Percentiles rank a stretch among this genome's conserved stretches.
Conservation (phyloP, 2,888 invertebrate species). For the Nemoura dubitans region DNA sequence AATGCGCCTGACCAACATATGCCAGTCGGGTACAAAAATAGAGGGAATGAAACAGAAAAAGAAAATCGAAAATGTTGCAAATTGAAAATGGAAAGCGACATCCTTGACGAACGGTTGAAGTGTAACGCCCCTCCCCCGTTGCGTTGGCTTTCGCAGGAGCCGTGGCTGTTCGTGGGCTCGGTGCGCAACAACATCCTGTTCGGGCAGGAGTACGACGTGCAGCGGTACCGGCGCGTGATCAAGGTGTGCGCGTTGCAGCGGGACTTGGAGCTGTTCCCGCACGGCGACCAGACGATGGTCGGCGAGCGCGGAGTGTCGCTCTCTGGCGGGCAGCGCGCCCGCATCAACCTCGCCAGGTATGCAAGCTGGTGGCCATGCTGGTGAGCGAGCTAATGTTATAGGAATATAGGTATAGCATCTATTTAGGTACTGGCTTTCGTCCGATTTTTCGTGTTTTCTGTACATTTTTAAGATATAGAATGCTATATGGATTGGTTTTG, state of each 20-base stretch:
- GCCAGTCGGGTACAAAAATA: no score
- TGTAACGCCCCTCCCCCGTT: no score
- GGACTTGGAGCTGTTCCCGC: constrained; percentile 76
- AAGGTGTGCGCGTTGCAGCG: constrained; percentile 70
- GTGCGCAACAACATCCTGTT: constrained; percentile 83
- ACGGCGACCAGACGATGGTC: constrained; percentile 78
- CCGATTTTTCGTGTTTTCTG: no score
- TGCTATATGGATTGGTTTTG: no score
- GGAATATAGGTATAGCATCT: no score
- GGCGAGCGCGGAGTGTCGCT: constrained; percentile 81
- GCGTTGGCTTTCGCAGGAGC: constrained; percentile 70
- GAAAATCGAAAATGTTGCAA: no score
- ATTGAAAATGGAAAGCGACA: no score
- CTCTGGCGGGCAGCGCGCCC: constrained; percentile 83
- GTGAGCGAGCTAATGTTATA: background rate
- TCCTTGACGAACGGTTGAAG: no score
- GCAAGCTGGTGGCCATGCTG: background rate
- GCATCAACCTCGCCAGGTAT: constrained; percentile 75
- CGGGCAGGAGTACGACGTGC: constrained; percentile 69
- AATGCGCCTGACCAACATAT: no score
- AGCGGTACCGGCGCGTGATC: constrained; percentile 64
- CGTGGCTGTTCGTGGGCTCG: constrained; percentile 79
- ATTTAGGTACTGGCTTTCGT: no score
- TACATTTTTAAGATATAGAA: no score
- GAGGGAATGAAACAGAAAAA: no score